Conservation (phyloP, 2,797 vertebrate species). For the Sternarchorhynchus goeldii region DNA sequence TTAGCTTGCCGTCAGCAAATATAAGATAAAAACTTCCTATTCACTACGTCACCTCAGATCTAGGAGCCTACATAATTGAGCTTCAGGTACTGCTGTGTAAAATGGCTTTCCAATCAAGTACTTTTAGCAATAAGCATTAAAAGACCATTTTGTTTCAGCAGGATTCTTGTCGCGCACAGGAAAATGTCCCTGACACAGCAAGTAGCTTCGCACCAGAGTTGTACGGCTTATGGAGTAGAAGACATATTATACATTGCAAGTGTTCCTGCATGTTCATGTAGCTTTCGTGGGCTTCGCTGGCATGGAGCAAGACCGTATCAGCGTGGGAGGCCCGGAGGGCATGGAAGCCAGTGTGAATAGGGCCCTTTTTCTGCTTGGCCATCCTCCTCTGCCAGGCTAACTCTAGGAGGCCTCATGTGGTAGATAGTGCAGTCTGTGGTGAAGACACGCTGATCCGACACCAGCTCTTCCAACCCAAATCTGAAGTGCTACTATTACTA, state of each 20-base stretch:
- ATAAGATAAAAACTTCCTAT: constrained; percentile 6
- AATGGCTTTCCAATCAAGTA: background rate
- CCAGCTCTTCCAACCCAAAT: background rate
- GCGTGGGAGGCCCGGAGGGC: constrained; percentile 12
- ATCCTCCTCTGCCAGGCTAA: constrained; percentile 36
- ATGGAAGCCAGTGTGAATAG: constrained; percentile 27
- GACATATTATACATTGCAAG: constrained; percentile 19
- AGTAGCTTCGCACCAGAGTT: background rate
- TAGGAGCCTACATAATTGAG: too few relatives aligned
- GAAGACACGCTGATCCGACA: constrained; percentile 14
- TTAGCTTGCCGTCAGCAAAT: background rate
- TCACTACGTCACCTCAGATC: background rate
- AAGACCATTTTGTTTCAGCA: background rate
- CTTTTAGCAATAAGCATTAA: background rate
- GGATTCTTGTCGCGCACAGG: background rate
- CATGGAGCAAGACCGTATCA: constrained; percentile 29
- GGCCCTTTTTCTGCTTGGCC: constrained; percentile 26
- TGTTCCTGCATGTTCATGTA: constrained; percentile 2
- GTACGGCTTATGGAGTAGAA: background rate
- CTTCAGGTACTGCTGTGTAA: background rate
- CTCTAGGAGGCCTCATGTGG: constrained; percentile 32
- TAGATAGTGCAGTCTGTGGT: background rate
- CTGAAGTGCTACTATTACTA: background rate
- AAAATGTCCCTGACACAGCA: background rate
- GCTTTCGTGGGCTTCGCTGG: background rate